Evolutionary conservation across 2,113 vertebrate genomes (phyloP).

Genomic region (Puffinus mauretanicus): DNA sequence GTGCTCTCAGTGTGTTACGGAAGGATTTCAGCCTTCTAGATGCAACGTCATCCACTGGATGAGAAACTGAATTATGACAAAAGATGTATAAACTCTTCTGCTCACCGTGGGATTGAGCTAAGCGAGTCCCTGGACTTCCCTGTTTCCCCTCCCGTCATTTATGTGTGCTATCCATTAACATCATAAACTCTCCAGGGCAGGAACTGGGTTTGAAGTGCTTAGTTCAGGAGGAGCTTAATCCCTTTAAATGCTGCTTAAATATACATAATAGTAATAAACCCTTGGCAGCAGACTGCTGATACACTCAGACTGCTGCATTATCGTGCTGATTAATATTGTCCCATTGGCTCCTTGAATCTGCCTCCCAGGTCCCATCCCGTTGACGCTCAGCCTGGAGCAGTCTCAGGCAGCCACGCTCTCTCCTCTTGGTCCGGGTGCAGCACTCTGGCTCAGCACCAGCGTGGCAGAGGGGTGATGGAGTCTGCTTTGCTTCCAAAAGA

Average conservation of each 20-base stretch:
- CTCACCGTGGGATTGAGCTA: not conserved
- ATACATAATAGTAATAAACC: not conserved
- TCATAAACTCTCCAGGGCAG: not conserved
- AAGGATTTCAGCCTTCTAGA: not conserved
- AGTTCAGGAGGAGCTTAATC: not conserved
- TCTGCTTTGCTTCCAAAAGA: not conserved
- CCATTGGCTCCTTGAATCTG: not conserved
- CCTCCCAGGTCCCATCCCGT: too few relatives aligned
- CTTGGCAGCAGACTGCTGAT: not conserved
- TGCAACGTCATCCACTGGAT: not conserved
- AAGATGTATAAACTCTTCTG: not conserved
- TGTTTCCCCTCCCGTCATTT: not conserved
- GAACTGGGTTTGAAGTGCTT: not conserved
- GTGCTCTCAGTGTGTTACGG: not conserved
- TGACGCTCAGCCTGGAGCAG: not conserved
- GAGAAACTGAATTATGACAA: not conserved
- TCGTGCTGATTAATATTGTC: not conserved
- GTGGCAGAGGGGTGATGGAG: not conserved
- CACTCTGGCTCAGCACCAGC: rapidly evolving
- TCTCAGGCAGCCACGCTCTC: not conserved
- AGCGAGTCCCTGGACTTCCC: not conserved
- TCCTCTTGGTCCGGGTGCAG: rapidly evolving
- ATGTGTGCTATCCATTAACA: not conserved
- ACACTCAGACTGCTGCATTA: not conserved
- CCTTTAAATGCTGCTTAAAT: not conserved